Conservation (phyloP, 2,888 invertebrate genomes). For the Phengaris alcon region DNA sequence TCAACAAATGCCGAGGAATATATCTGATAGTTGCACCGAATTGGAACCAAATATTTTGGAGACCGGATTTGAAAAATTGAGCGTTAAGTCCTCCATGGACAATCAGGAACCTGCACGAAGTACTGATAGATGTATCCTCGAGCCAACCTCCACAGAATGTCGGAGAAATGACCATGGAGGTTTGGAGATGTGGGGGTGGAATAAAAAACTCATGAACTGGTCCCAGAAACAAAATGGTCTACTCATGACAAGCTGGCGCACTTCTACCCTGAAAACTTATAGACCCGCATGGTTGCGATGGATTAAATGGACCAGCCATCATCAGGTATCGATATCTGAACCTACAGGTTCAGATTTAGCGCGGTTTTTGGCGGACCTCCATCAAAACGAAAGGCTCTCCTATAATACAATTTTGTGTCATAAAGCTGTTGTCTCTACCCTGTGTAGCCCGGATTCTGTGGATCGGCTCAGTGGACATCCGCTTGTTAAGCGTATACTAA, state of each 20-base stretch:
- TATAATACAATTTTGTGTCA: conserved; percentile 7
- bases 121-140: not conserved
- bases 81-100: not conserved
- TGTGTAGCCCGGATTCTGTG: too few relatives aligned
- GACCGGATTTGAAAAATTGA: not conserved
- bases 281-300: too few relatives aligned
- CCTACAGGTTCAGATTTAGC: conserved; percentile 5
- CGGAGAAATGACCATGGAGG: conserved; percentile 5
- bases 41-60: conserved; percentile 31
- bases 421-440: not conserved
- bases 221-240: conserved; percentile 5
- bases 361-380: conserved; percentile 9
- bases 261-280: too few relatives aligned
- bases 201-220: not conserved
- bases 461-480: too few relatives aligned
- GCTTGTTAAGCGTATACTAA: too few relatives aligned
- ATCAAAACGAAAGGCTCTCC: conserved; percentile 5
- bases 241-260: not conserved
- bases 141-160: not conserved
- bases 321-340: not conserved
- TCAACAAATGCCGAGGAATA: conserved; percentile 33
- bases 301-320: conserved; percentile 9
- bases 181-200: conserved; percentile 23
- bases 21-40: conserved; percentile 32
- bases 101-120: not conserved